Evolutionary conservation across 2,113 vertebrate genomes (phyloP).

Genomic region (Lagenorhynchus albirostris): DNA sequence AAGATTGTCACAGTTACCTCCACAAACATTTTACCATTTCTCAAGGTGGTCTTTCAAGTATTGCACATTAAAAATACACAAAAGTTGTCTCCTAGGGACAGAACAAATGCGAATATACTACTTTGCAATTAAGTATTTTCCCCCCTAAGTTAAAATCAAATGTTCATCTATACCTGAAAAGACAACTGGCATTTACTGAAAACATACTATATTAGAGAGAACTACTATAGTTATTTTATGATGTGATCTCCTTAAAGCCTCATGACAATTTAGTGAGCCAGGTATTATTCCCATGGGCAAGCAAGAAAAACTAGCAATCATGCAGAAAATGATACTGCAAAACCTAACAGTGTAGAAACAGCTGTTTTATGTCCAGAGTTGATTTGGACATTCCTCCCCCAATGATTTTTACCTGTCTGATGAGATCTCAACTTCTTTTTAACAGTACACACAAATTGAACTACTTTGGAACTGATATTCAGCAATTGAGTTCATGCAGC

Average conservation of each 20-base stretch:
- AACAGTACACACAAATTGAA: neutral
- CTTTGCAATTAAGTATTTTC: neutral
- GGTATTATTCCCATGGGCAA: neutral
- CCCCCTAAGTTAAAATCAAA: slow-evolving; percentile 18
- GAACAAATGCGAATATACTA: neutral
- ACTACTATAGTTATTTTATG: neutral
- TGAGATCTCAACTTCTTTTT: neutral
- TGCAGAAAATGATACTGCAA: neutral
- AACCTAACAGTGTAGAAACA: neutral
- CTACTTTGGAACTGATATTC: neutral
- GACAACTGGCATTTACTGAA: neutral
- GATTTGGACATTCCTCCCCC: neutral
- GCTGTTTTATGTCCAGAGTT: neutral
- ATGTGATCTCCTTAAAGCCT: neutral
- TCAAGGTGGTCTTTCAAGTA: slow-evolving; percentile 33
- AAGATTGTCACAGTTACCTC: neutral
- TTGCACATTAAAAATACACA: slow-evolving; percentile 38
- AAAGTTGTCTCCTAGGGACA: slow-evolving; percentile 9
- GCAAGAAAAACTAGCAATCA: neutral
- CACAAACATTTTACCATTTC: neutral
- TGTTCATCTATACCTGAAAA: neutral
- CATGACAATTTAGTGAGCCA: neutral
- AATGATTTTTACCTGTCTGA: neutral
- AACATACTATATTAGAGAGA: neutral
- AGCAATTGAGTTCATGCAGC: neutral